These are phyloP conservation scores for Tiaroga cobitis DNA, from an alignment of 2,797 vertebrate species.

Conservation along the genomic window DNA sequence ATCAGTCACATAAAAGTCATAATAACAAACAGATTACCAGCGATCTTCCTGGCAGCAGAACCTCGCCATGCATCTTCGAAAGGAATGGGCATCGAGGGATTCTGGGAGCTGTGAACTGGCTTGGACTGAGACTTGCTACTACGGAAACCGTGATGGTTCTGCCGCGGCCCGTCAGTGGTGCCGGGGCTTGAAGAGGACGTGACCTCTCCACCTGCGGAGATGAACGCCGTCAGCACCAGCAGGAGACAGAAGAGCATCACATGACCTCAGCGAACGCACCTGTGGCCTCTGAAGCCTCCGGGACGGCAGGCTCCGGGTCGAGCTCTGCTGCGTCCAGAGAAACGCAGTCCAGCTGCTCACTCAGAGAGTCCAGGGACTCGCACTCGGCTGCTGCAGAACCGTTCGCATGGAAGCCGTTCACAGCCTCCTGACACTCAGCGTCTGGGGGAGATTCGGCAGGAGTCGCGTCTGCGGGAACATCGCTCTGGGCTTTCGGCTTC, in stretches of 20 bases:
- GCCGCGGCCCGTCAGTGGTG: constrained; percentile 45
- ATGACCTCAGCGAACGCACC: constrained; percentile 56
- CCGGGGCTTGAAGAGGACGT: constrained; percentile 68
- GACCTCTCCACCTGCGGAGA: constrained; percentile 70
- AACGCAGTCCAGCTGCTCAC: constrained; percentile 90
- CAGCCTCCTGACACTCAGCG: constrained; percentile 75
- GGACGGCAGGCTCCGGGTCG: constrained; percentile 80
- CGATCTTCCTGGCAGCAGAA: constrained; percentile 74
- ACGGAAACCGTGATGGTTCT: constrained; percentile 67
- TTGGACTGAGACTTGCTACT: constrained; percentile 72
- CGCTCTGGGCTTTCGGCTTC: constrained; percentile 85
- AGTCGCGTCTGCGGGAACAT: constrained; percentile 66
- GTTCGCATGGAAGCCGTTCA: constrained; percentile 93
- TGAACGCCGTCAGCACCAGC: not conserved
- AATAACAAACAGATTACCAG: constrained; percentile 59
- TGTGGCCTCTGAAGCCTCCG: constrained; percentile 70
- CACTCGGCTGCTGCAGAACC: constrained; percentile 84
- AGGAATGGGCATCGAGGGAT: constrained; percentile 42
- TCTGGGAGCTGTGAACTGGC: constrained; percentile 65
- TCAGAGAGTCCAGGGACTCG: constrained; percentile 91
- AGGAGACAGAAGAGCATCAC: not conserved
- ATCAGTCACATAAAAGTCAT: not conserved
- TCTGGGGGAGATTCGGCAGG: constrained; percentile 67
- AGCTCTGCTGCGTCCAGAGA: constrained; percentile 88
- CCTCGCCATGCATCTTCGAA: constrained; percentile 65